Base-by-base conservation (phyloP, 2,797 vertebrate species). In the Hipposideros larvatus region DNA sequence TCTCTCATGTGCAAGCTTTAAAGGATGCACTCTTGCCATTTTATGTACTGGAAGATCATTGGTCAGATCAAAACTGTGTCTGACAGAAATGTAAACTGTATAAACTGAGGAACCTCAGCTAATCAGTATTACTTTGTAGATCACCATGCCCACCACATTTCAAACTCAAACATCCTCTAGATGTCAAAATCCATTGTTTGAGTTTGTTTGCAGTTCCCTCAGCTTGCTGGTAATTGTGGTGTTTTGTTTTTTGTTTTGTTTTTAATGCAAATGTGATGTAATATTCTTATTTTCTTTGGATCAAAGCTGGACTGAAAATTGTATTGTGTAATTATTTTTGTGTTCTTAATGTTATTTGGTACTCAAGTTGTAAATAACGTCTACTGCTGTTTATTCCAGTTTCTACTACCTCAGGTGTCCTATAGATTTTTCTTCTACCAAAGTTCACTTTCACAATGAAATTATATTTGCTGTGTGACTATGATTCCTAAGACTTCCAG, bases 391-490 rank as follows among this genome's bases (percentile, higher is more conserved):
- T 99, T 99, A 99, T 99, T 99, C 99, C 99, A 99, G 98, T 99
- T 99, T 99, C 99, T 99, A 99, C 99, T 99, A 99, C 99, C 99
- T 99, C 99, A 99, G 99, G 99, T 99, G 99, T 99, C 99, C 99
- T 99, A 99, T 99, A 99, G 99, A 99, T 99, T 99, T 97, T 99
- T 99, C 99, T 99, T 99, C 99, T 99, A 99, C 99, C 99, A 99
- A 99, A 99, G 99, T 99, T 99, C 99, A 99, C 98, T 99, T 99
- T 99, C 99, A 99, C 98, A 98, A 98, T 98, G 98, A 99, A 98
- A 99, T 98, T 98, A 98, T 99, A 99, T 99, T 99, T 99, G 98
- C 99, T 99, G 98, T 98, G 99, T 99, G 98, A 99, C 98, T 98
- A 97, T 98, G 98, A 98, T 99, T 99, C 98, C 98, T 99, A 99